Evolutionary conservation across 2,888 invertebrate species (phyloP).

Genomic region (Epinotia bilunana): DNA sequence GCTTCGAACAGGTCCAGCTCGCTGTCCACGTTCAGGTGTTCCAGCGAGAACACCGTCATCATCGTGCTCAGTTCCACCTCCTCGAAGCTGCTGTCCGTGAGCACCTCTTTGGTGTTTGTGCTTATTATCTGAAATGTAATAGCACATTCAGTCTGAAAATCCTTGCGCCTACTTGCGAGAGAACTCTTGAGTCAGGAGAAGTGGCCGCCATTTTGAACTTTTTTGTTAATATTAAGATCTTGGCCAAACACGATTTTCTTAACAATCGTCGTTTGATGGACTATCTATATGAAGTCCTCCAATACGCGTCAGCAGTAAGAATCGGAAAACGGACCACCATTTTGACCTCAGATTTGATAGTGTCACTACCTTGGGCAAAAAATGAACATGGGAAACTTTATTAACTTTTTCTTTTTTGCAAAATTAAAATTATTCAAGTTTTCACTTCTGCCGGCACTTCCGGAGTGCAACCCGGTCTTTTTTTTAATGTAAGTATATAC

Average conservation of each 20-base stretch:
- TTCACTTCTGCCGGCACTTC: too few species aligned
- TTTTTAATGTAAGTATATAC: too few species aligned
- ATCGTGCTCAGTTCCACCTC: constrained; percentile 91
- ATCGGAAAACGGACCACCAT: not conserved
- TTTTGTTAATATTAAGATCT: too few species aligned
- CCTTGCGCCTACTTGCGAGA: not conserved
- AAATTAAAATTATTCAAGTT: too few species aligned
- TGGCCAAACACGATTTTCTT: too few species aligned
- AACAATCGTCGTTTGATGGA: too few species aligned
- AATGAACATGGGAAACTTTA: too few species aligned
- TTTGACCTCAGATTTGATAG: not conserved
- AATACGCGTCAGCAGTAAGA: not conserved
- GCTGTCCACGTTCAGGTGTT: constrained; percentile 88
- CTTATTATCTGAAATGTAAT: constrained; percentile 87
- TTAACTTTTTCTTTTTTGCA: too few species aligned
- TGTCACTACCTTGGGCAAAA: too few species aligned
- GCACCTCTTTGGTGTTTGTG: constrained; percentile 89
- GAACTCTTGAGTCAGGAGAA: not conserved
- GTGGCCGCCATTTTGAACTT: not conserved
- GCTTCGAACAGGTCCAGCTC: constrained; percentile 92
- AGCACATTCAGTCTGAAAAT: not conserved
- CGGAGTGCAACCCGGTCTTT: too few species aligned
- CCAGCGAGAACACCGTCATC: constrained; percentile 89
- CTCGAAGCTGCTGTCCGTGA: constrained; percentile 90
- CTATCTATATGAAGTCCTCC: not conserved